Evolutionary conservation across 2,113 vertebrate genomes (phyloP).

Genomic region (Oreotragus oreotragus): DNA sequence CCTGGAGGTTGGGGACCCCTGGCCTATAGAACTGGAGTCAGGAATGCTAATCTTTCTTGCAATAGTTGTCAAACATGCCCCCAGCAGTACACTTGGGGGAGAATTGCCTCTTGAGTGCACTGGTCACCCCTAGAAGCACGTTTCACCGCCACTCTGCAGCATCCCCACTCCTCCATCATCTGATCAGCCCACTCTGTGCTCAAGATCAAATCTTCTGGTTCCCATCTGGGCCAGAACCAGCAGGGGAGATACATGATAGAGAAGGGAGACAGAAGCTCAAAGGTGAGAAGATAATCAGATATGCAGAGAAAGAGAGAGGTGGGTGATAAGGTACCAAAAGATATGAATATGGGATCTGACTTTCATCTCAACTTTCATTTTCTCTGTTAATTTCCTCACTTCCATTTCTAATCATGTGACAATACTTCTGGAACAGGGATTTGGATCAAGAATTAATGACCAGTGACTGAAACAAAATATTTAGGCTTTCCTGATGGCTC

Average conservation of each 20-base stretch:
- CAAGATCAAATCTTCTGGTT: background rate
- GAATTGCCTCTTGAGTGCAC: background rate
- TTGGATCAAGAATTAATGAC: background rate
- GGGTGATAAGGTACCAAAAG: background rate
- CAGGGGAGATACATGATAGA: background rate
- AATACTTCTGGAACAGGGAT: background rate
- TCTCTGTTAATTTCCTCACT: background rate
- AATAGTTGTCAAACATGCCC: background rate
- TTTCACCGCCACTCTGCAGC: accelerated
- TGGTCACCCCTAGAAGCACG: accelerated
- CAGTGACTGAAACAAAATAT: background rate
- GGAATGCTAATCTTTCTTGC: background rate
- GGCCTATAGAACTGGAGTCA: background rate
- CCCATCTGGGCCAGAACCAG: background rate
- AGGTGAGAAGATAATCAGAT: background rate
- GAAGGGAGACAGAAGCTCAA: background rate
- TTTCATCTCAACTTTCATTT: background rate
- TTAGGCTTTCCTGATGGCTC: background rate
- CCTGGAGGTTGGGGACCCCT: background rate
- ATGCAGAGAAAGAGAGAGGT: background rate
- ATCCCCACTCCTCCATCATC: background rate
- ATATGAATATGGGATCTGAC: background rate
- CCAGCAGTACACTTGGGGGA: background rate
- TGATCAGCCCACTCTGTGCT: background rate
- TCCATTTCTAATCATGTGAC: background rate